These are phyloP conservation scores for Schlechtendalia chinensis DNA, from an alignment of 1,140 invertebrate genomes.

Conservation along the genomic window DNA sequence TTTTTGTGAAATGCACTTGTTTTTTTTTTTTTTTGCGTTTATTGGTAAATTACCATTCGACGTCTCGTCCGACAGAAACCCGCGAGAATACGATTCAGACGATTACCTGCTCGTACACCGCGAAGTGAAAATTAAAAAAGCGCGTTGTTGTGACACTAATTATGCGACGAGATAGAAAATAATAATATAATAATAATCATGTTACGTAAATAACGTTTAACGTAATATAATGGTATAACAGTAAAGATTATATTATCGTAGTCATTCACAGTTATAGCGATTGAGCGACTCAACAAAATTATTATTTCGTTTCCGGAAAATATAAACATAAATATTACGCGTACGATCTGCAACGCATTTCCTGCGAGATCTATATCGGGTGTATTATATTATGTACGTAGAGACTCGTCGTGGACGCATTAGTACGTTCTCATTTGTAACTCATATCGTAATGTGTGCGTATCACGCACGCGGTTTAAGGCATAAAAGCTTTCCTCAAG, in stretches of 20 bases:
- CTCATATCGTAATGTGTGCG: no score
- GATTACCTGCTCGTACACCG: neutral
- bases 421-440: no score
- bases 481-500: no score
- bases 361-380: neutral
- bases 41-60: neutral
- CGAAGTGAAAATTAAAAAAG: slow-evolving; percentile 16
- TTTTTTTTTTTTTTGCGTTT: neutral
- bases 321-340: no score
- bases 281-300: no score
- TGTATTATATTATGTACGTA: no score
- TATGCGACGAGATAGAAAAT: neutral
- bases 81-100: neutral
- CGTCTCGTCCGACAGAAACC: neutral
- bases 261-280: no score
- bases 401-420: no score
- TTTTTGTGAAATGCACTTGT: neutral
- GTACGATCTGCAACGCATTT: neutral
- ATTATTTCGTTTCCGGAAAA: no score
- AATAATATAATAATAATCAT: neutral
- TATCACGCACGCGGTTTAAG: no score
- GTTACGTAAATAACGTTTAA: neutral
- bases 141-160: neutral
- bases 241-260: neutral
- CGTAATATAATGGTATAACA: neutral